phyloP scores from a whole-genome alignment of 2,888 invertebrate genomes.

The Noctua pronuba region DNA sequence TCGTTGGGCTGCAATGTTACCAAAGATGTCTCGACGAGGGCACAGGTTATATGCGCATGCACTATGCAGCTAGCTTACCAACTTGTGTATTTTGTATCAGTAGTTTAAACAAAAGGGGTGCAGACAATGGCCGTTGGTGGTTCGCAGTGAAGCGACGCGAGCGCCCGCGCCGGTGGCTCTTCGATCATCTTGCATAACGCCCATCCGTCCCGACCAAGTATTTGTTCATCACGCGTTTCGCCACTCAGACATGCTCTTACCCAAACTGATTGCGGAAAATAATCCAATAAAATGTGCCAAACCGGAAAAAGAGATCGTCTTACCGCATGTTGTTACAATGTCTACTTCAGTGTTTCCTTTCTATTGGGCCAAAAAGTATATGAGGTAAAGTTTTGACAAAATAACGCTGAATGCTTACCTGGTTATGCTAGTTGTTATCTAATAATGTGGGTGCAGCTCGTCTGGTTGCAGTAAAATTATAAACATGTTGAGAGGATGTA shows the following conservation, averaged over 20 bases:
- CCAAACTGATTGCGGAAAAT: slow-evolving; percentile 83
- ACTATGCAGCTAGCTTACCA: slow-evolving; percentile 35
- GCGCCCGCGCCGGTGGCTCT: slow-evolving; percentile 31
- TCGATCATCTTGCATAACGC: slow-evolving; percentile 78
- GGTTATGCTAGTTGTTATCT: slow-evolving; percentile 15
- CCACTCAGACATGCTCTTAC: slow-evolving; percentile 81
- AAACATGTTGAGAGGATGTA: slow-evolving; percentile 6
- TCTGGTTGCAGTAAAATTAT: slow-evolving; percentile 12
- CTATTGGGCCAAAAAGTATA: slow-evolving; percentile 7
- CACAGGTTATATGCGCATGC: slow-evolving; percentile 39
- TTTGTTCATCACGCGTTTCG: slow-evolving; percentile 78
- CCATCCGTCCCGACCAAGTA: slow-evolving; percentile 54
- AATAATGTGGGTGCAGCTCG: slow-evolving; percentile 24
- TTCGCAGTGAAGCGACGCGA: slow-evolving; percentile 11
- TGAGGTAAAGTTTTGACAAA: not conserved
- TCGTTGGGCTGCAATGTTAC: slow-evolving; percentile 33
- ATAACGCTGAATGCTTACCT: not conserved
- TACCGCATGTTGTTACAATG: slow-evolving; percentile 59
- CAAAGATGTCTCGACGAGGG: slow-evolving; percentile 47
- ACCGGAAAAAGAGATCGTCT: slow-evolving; percentile 74
- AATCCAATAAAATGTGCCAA: slow-evolving; percentile 75
- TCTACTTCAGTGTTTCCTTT: slow-evolving; percentile 12
- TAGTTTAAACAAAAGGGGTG: slow-evolving; percentile 25
- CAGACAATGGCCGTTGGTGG: slow-evolving; percentile 29
- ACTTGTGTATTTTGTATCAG: slow-evolving; percentile 37